Base-by-base conservation (phyloP, 2,888 invertebrate genomes). In the Drosophila hamatofila region DNA sequence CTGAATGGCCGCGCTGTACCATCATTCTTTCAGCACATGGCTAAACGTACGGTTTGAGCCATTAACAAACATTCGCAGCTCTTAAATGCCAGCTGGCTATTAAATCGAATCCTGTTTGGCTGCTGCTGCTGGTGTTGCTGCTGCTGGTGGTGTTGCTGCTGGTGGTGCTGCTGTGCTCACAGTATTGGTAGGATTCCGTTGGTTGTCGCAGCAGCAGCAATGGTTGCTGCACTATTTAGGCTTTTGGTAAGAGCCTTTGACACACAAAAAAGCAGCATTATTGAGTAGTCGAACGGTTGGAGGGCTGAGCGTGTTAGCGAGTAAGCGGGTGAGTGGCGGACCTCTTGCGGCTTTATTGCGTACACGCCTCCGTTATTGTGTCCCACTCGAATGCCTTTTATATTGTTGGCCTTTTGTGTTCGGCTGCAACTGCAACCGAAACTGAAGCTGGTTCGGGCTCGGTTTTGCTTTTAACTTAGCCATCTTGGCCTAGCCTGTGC, bases 261-360 rank as follows among this genome's bases (percentile, higher is more conserved):
- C 89, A 81, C 64, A 88, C 72, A 88, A 83, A 82, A 75, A 59
- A 60, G 52, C 56, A 67, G 62, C 75, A 67, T 71, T 75, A 75
- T 79, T 79, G 71, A 79, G 70, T 58, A 56, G 59, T 25, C 33
- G 56, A 60, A 42, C 30, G 44, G 23, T 18, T 25, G 33, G 57
- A 12, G 33, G 58, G 37, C 16, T 37, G 55, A 57, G 57, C 41
- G 41, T 5, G 42, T 42, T 42, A 42, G 44, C 54, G 71, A 27
- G 23, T 16, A 27, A 30, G 12, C 30, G 56, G 21, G 25, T 18
- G 37, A 33, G 54, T 55, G 58, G 61, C 41, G 41, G 72, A 41
- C 54, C 75, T 55, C 64, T 75, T 80, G 83, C 75, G 80, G 63
- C 73, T 83, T 86, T 86, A 83, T 83, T 85, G 81, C 86, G 75